phyloP scores from a whole-genome alignment of 2,797 vertebrate genomes.

The Esox masquinongy region DNA sequence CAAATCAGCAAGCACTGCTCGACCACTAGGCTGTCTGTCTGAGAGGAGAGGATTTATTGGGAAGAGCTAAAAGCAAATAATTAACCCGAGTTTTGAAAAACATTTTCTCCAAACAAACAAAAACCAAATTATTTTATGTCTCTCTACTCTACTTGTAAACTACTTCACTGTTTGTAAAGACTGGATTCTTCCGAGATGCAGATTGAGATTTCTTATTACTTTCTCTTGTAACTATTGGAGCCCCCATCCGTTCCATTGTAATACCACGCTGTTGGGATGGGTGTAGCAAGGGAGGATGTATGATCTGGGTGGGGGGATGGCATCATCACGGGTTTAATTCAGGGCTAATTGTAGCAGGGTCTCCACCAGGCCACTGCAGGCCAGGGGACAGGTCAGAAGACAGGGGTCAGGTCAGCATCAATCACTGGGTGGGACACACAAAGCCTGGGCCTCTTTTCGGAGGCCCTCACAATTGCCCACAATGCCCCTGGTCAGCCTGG shows the following conservation, averaged over 20 bases:
- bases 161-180: not conserved
- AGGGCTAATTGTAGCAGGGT: conserved; percentile 81
- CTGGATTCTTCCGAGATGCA: not conserved
- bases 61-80: conserved; percentile 21
- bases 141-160: not conserved
- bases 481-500: conserved; percentile 49
- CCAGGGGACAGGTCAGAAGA: conserved; percentile 56
- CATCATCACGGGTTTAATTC: conserved; percentile 70
- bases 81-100: not conserved
- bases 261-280: conserved; percentile 20
- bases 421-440: conserved; percentile 58
- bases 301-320: conserved; percentile 56
- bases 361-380: conserved; percentile 63
- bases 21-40: no score
- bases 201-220: not conserved
- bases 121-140: not conserved
- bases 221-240: not conserved
- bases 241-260: not conserved
- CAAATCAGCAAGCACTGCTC: no score
- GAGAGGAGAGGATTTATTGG: no score
- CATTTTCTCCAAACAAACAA: not conserved
- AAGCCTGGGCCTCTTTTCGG: conserved; percentile 38
- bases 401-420: conserved; percentile 71
- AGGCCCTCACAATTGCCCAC: conserved; percentile 41
- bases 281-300: not conserved